Conservation (phyloP, 2,888 invertebrate genomes). For the Disparrhopalites patrizii region DNA sequence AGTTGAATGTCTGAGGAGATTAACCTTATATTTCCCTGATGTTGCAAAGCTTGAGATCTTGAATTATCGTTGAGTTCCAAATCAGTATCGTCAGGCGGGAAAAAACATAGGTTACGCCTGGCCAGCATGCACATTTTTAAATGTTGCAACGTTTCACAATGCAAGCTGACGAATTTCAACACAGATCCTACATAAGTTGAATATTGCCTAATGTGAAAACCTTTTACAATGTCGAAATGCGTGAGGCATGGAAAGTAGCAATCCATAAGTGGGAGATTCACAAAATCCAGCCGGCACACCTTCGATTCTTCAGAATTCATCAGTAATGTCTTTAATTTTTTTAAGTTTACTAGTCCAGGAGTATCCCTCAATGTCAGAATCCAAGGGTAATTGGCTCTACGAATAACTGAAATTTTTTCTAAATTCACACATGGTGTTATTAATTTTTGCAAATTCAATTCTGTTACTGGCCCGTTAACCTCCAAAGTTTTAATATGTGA, state of each 20-base stretch:
- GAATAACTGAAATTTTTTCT: conserved; percentile 37
- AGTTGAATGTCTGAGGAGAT: conserved; percentile 32
- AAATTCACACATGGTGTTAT: conserved; percentile 35
- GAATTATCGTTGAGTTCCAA: neutral
- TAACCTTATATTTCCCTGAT: neutral
- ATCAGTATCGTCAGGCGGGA: neutral
- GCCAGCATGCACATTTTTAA: conserved; percentile 5
- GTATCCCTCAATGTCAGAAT: conserved; percentile 40
- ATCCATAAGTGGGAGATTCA: conserved; percentile 39
- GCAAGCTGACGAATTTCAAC: conserved; percentile 23
- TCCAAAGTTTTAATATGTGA: conserved; percentile 38
- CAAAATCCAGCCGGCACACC: conserved; percentile 17
- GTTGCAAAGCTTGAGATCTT: neutral
- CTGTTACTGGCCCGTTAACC: conserved; percentile 39
- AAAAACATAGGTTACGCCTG: neutral
- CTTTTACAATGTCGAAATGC: conserved; percentile 40
- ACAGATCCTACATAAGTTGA: conserved; percentile 38
- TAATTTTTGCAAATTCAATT: conserved; percentile 38
- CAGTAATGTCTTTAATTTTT: conserved; percentile 34
- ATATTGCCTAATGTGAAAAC: conserved; percentile 39
- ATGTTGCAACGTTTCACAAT: neutral
- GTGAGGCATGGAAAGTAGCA: conserved; percentile 40
- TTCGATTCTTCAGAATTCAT: conserved; percentile 41
- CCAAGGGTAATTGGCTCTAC: conserved; percentile 43
- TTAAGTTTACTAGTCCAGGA: conserved; percentile 35